Evolutionary conservation across 2,797 vertebrate genomes (phyloP), one percentile per base, ranked within the genome.

Genomic region (Darevskia mixta): DNA sequence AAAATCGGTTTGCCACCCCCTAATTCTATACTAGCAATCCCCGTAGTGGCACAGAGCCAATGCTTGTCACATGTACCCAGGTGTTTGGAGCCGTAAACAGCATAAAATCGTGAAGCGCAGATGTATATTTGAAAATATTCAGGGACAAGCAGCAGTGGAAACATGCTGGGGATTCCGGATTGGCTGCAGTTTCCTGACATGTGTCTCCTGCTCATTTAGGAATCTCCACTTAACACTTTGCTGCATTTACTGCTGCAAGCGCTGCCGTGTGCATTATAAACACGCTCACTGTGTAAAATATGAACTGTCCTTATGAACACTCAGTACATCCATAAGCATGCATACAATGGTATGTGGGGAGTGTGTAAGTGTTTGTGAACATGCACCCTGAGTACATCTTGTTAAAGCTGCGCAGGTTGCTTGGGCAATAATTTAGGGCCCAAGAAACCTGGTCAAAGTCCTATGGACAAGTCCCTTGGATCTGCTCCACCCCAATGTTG

Each of bases 51-150:
- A 76, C 29, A 32, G 29, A 25, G 58, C 71, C 86, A 75, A 45
- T 87, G 64, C 71, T 76, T 75, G 32, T 82, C 79, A 66, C 32
- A 71, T 38, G 25, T 18, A 29, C 13, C 27, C 49, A 82, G 23
- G 20, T 32, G 23, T 87, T 75, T 64, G 79, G 41, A 27, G 35
- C 58, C 69, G 9, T 83, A 77, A 83, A 35, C 25, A 69, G 35
- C 25, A 87, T 83, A 76, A 69, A 35, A 83, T 20, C 41, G 27
- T 55, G 32, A 35, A 77, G 43, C 86, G 41, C 64, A 69, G 73
- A 69, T 77, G 73, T 58, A 64, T 78, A 49, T 67, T 81, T 76
- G 55, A 73, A 76, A 86, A 79, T 35, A 81, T 87, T 35, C 8
- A 15, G 80, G 11, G 1, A n/a, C 38, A 77, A 41, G 32, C 32